These are phyloP conservation scores for Smutsia gigantea DNA, from an alignment of 2,797 vertebrate species.

Conservation along the genomic window DNA sequence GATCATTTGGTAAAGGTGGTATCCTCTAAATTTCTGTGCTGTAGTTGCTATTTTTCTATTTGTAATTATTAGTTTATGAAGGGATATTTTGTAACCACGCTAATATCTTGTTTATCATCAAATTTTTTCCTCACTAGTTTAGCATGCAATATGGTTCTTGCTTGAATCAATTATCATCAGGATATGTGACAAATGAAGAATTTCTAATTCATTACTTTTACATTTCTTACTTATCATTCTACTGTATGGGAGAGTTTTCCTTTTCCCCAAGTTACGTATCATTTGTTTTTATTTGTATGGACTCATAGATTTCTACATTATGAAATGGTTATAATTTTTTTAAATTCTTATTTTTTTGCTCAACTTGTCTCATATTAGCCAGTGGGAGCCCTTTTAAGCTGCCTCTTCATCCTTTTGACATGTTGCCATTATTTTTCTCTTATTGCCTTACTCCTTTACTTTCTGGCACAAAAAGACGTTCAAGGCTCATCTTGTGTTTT, in stretches of 20 bases:
- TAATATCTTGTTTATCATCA: not conserved
- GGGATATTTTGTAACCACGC: not conserved
- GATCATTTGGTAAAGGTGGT: not conserved
- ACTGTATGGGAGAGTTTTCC: not conserved
- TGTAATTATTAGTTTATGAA: not conserved
- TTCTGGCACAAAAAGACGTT: not conserved
- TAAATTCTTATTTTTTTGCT: not conserved
- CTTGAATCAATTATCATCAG: not conserved
- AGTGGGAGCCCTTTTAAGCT: not conserved
- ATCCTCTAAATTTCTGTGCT: not conserved
- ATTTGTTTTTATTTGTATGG: not conserved
- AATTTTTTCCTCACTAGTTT: not conserved
- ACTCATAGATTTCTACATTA: not conserved
- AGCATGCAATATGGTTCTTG: not conserved
- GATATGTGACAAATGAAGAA: not conserved
- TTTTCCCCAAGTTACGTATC: not conserved
- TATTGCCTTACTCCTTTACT: not conserved
- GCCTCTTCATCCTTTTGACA: not conserved
- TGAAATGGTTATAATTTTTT: not conserved
- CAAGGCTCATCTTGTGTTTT: not conserved
- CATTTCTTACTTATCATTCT: not conserved
- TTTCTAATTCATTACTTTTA: not conserved
- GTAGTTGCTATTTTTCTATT: not conserved
- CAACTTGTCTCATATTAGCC: not conserved
- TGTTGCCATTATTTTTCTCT: not conserved